Evolutionary conservation across 2,113 vertebrate genomes (phyloP).

Genomic region (Elgaria multicarinata): DNA sequence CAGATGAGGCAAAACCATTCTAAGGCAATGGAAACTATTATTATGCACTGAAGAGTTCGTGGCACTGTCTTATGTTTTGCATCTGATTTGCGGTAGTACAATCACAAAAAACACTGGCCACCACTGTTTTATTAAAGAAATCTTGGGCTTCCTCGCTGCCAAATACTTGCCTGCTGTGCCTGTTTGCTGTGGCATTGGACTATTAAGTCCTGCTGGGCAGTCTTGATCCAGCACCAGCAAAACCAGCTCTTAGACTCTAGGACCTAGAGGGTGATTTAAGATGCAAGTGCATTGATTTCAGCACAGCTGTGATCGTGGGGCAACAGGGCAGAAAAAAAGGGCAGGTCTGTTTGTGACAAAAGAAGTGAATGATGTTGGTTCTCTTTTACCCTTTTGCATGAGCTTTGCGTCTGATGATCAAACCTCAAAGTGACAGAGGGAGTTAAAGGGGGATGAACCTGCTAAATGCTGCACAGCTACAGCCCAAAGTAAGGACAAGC

Average conservation of each 20-base stretch:
- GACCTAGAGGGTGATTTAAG: background rate
- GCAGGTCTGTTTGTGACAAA: background rate
- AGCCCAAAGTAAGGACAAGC: background rate
- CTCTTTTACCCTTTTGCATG: slow-evolving; percentile 21
- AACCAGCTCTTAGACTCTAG: background rate
- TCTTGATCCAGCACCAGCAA: background rate
- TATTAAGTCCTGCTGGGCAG: background rate
- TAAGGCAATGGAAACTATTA: background rate
- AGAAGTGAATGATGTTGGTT: background rate
- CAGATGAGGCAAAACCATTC: background rate
- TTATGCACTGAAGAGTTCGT: background rate
- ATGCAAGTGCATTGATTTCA: background rate
- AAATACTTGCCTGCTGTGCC: background rate
- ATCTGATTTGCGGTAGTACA: background rate
- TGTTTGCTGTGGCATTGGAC: background rate
- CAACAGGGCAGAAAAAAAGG: background rate
- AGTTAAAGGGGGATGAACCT: background rate
- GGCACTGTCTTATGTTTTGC: background rate
- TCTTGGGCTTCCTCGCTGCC: background rate
- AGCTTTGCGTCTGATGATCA: slow-evolving; percentile 4
- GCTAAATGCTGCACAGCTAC: slow-evolving; percentile 32
- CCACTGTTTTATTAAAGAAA: background rate
- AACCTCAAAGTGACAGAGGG: background rate
- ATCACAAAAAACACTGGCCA: background rate
- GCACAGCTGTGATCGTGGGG: background rate